Evolutionary conservation across 2,888 invertebrate species (phyloP).

Genomic region (Parnassius smintheus): DNA sequence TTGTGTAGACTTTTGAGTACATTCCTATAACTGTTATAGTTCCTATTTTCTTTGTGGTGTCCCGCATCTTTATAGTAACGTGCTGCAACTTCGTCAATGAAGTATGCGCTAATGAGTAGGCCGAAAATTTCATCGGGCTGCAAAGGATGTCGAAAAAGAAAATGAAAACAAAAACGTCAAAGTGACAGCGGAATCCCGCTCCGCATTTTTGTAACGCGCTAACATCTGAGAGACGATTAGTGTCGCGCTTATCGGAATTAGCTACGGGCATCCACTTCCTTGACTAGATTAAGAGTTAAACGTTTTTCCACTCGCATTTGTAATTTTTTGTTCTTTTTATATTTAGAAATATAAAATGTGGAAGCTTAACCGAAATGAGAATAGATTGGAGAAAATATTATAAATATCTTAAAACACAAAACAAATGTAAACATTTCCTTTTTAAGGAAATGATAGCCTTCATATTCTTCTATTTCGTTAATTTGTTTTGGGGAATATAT

Average conservation of each 20-base stretch:
- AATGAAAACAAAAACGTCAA: constrained; percentile 31
- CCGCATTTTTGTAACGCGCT: constrained; percentile 50
- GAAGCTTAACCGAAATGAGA: no score
- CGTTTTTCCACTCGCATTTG: constrained; percentile 28
- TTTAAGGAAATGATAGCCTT: no score
- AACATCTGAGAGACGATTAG: constrained; percentile 60
- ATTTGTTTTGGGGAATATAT: no score
- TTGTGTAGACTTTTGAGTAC: no score
- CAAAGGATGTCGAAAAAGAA: constrained; percentile 21
- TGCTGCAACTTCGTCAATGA: constrained; percentile 10
- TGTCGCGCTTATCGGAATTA: constrained; percentile 63
- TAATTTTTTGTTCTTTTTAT: constrained; percentile 17
- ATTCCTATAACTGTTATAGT: no score
- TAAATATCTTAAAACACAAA: no score
- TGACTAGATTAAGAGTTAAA: constrained; percentile 38
- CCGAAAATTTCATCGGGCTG: constrained; percentile 9
- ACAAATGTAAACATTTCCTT: no score
- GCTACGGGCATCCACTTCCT: constrained; percentile 63
- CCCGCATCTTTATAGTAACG: not conserved
- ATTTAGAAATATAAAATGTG: not conserved
- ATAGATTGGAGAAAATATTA: no score
- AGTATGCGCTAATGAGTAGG: constrained; percentile 20
- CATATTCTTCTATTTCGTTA: no score
- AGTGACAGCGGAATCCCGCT: constrained; percentile 40
- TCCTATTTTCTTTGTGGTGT: no score